Conservation (phyloP, 2,888 invertebrate genomes). For the Limnephilus rhombicus region DNA sequence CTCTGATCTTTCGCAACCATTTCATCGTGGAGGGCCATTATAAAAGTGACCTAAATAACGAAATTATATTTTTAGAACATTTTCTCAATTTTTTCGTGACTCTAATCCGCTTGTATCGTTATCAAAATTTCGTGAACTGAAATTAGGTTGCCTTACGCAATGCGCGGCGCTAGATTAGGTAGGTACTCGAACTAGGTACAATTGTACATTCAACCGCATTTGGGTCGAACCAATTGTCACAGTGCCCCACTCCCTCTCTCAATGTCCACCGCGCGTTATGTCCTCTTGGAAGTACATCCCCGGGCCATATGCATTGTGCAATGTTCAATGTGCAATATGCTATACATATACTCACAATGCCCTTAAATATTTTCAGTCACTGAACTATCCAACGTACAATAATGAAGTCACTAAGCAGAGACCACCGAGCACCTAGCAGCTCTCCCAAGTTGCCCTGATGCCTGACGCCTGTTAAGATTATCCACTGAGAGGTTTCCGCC, state of each 20-base stretch:
- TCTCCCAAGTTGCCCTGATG: too few relatives aligned
- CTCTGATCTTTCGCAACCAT: background rate
- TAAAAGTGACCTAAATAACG: constrained; percentile 22
- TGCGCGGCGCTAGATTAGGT: constrained; percentile 16
- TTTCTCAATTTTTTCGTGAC: constrained; percentile 46
- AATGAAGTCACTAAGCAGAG: background rate
- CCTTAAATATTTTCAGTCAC: background rate
- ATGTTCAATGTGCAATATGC: background rate
- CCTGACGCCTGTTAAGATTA: constrained; percentile 25
- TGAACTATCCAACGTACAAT: background rate
- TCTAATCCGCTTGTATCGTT: constrained; percentile 38
- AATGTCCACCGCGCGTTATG: background rate
- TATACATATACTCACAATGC: background rate
- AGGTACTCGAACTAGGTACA: background rate
- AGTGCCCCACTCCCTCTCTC: background rate
- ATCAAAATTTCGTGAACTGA: constrained; percentile 47
- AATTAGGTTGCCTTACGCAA: constrained; percentile 53
- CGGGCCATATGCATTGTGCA: background rate
- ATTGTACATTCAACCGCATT: constrained; percentile 45
- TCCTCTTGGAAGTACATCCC: background rate
- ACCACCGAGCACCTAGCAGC: background rate
- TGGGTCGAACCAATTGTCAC: constrained; percentile 54
- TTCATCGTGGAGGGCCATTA: background rate
- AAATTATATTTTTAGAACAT: constrained; percentile 18
- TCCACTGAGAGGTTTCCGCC: constrained; percentile 17